Evolutionary conservation across 2,888 invertebrate species (phyloP).

Genomic region (Lathronympha strigana): DNA sequence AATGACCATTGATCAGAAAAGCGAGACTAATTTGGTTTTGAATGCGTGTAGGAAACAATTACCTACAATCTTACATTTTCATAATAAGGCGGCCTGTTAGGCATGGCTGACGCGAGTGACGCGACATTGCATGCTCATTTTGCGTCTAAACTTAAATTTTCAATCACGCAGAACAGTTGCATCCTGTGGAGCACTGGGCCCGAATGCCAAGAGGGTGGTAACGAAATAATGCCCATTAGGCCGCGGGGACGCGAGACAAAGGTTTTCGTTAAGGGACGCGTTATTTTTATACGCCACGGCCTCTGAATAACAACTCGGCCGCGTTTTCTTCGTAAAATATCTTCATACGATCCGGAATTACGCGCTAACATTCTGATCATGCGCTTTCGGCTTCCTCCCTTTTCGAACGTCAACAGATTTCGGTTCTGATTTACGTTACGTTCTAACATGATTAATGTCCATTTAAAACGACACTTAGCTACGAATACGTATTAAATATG

Average conservation of each 20-base stretch:
- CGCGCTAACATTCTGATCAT: conserved; percentile 78
- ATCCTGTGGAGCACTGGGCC: conserved; percentile 75
- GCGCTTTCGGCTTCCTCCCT: conserved; percentile 72
- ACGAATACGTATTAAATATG: conserved; percentile 42
- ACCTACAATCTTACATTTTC: not conserved
- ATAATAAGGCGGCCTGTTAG: conserved; percentile 26
- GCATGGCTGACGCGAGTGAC: conserved; percentile 21
- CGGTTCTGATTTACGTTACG: conserved; percentile 68
- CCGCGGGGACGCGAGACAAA: conserved; percentile 70
- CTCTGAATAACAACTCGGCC: conserved; percentile 74
- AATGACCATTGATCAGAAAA: conserved; percentile 3
- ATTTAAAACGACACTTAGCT: conserved; percentile 65
- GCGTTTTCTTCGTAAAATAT: conserved; percentile 76
- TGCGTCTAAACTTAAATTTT: conserved; percentile 65
- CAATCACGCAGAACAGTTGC: conserved; percentile 78
- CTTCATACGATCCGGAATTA: conserved; percentile 77
- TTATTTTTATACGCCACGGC: conserved; percentile 79
- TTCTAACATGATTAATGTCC: conserved; percentile 65
- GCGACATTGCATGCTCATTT: conserved; percentile 40
- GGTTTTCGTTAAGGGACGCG: conserved; percentile 75
- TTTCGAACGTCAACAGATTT: conserved; percentile 63
- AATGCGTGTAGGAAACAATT: conserved; percentile 14
- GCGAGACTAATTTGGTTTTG: conserved; percentile 4
- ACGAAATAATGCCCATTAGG: conserved; percentile 70
- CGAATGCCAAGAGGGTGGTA: conserved; percentile 77